Base-by-base conservation (phyloP, 2,888 invertebrate species). In the Protophormia terraenovae region DNA sequence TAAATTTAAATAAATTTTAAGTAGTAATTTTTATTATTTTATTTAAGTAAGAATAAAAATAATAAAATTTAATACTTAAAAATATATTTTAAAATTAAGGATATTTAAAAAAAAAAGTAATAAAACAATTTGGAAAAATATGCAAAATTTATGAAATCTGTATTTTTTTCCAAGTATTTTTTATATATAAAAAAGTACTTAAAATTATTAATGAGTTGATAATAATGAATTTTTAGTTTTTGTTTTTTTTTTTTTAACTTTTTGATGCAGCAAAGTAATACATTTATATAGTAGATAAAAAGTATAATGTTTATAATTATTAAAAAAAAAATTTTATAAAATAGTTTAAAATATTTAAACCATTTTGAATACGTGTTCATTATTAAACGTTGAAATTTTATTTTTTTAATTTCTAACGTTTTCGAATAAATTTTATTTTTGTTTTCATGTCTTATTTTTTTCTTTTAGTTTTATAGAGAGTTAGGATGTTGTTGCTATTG, bases 131-230 rank as follows among this genome's bases (percentile, higher is more conserved):
- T 35, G 10, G 14, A 62, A 72, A 71, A 72, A 19, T 60, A 64
- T 41, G 53, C 38, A 72, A 50, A 55, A 71, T 38, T 50, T 58
- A 32, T 66, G 32, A 64, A 32, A 38, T 32, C 14, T 64, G 10
- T 27, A 29, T 73, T 19, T 60, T 66, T 77, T 69, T 53, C 55
- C n/a, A n/a, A n/a, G n/a, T n/a, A 55, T 62, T 66, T 72, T 58
- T 29, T 67, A 60, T 69, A 73, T 66, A 66, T n/a, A 73, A 77
- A 83, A 73, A 78, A 73, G 41, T 19, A 35, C 50, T 83, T 78
- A 83, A 77, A 78, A 67, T 67, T 77, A 83, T 29, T 27, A 7
- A 35, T 38, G 16, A 38, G 4, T 50, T 67, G 50, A 50, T 50
- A n/a, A 60, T 78, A 29, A 78, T 38, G n/a, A 60, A 60, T 69